Conservation (phyloP, 2,888 invertebrate genomes). For the Cartodere bifasciata region DNA sequence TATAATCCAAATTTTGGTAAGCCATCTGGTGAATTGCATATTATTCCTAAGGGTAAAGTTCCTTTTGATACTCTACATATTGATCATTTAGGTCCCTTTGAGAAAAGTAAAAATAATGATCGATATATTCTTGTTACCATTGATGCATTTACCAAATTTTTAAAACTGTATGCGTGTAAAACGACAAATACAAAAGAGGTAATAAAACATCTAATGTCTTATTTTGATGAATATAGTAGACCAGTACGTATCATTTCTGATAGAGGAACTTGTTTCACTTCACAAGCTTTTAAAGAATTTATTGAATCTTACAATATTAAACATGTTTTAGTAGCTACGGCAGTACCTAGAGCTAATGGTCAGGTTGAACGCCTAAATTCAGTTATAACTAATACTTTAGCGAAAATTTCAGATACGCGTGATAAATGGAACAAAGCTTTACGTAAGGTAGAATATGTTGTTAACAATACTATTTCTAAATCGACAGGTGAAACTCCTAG, state of each 20-base stretch:
- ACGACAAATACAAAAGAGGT: constrained; percentile 14
- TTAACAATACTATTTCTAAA: constrained; percentile 20
- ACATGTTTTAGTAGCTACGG: constrained; percentile 8
- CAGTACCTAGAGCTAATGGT: constrained; percentile 8
- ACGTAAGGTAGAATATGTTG: constrained; percentile 12
- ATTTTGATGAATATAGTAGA: constrained; percentile 11
- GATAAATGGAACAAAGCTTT: constrained; percentile 17
- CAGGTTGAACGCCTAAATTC: constrained; percentile 10
- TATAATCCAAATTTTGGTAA: constrained; percentile 16
- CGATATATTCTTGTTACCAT: constrained; percentile 19
- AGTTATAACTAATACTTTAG: constrained; percentile 7
- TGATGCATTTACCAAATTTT: constrained; percentile 22
- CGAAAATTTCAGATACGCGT: constrained; percentile 4
- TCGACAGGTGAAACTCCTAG: constrained; percentile 21
- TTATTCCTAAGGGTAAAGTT: constrained; percentile 18
- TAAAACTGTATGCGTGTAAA: constrained; percentile 16
- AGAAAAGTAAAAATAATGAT: constrained; percentile 9
- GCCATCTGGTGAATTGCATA: constrained; percentile 19
- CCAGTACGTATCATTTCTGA: constrained; percentile 8
- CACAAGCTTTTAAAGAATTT: constrained; percentile 6
- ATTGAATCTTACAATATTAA: constrained; percentile 4
- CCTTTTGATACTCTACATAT: constrained; percentile 21
- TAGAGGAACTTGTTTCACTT: constrained; percentile 9
- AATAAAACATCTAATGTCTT: constrained; percentile 14
- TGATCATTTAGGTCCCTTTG: constrained; percentile 22